Evolutionary conservation across 2,797 vertebrate species (phyloP), one percentile per base, ranked within the genome.

Genomic region (Coendou prehensilis): DNA sequence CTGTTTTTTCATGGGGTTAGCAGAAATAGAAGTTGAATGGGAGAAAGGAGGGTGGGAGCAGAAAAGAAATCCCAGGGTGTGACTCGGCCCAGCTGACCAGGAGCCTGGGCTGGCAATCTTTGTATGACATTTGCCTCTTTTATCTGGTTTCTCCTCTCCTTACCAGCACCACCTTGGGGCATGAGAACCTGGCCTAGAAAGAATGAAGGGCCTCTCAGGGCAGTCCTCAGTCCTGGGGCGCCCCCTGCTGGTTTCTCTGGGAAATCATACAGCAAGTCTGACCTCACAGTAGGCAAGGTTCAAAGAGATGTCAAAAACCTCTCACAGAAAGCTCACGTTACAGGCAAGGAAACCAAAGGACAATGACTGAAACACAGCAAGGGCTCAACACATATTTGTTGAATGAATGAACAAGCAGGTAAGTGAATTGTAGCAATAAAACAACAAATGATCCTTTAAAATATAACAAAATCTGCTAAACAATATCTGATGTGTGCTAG

Each of bases 181-280:
- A 30, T 2, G 18, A 78, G 79, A 56, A 81, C 8, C 45, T 41
- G 22, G 23, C 30, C 15, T 9, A 17, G 33, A 50, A 52, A 64
- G 92, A 59, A 56, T 22, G 6, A n/a, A 15, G 28, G 67, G 22
- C 28, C 64, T 3, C 13, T 9, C 6, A 2, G 45, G 23, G 57
- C 0, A 2, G 15, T 33, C 71, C 18, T 69, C 22, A 0, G 69
- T 92, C 73, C 73, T 93, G 7, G 37, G 37, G 61, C 67, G 9
- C 93, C 97, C 78, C 61, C 95, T 97, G 59, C 94, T 96, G 97
- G 94, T 50, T 13, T 9, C 9, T 56, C 5, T 47, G 63, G 61
- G 91, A 63, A 95, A 76, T 59, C 50, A 54, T 14, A 9, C 37
- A 28, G 54, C 56, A 76, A 64, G 3, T n/a, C 47, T 3, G 22